Conservation (phyloP, 1,140 invertebrate species). For the Pomacea maculata region DNA sequence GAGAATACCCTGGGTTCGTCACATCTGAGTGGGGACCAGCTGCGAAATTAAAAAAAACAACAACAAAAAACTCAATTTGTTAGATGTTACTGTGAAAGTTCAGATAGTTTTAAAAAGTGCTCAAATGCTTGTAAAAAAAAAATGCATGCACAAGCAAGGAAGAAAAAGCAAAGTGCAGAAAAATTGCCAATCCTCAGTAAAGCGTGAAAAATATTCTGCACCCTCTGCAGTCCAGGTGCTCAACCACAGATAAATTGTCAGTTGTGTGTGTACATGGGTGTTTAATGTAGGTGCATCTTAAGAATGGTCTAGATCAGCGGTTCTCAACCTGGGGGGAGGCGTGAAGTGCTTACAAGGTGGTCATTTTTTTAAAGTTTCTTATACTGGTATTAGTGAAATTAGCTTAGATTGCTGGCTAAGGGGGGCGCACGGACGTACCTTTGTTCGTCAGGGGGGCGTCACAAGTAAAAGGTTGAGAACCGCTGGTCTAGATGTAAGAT, state of each 20-base stretch:
- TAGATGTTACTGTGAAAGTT: background rate
- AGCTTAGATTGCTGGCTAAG: too few relatives aligned
- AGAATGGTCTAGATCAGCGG: too few relatives aligned
- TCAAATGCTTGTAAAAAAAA: background rate
- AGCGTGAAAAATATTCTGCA: background rate
- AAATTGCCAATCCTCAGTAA: background rate
- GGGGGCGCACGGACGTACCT: too few relatives aligned
- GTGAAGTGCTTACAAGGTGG: too few relatives aligned
- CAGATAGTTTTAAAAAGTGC: background rate
- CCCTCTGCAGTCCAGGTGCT: background rate
- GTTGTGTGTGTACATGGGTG: too few relatives aligned
- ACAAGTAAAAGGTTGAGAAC: too few relatives aligned
- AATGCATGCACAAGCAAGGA: background rate
- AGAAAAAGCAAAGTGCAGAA: background rate
- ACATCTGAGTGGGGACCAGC: conserved; percentile 50
- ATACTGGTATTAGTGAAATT: too few relatives aligned
- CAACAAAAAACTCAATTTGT: background rate
- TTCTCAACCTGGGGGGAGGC: too few relatives aligned
- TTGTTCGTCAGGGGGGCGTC: too few relatives aligned
- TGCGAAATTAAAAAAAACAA: conserved; percentile 25
- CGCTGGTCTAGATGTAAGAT: too few relatives aligned
- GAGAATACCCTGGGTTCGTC: conserved; percentile 62
- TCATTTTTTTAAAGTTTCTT: too few relatives aligned
- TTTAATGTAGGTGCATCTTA: too few relatives aligned
- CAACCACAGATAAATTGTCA: background rate